These are phyloP conservation scores for Suricata suricatta DNA, from an alignment of 2,113 vertebrate species.

Conservation along the genomic window DNA sequence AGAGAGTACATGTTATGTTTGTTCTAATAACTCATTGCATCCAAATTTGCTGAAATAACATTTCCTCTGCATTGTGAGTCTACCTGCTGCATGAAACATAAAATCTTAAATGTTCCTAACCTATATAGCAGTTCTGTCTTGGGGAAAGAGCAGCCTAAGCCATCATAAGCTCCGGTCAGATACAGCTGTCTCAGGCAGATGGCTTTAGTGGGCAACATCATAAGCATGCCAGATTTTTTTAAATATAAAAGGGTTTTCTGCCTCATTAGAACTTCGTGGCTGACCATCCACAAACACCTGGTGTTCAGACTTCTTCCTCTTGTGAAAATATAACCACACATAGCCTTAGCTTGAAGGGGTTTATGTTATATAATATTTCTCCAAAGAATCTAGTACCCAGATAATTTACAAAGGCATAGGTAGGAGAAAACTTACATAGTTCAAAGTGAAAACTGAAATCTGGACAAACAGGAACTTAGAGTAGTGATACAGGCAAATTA, in stretches of 20 bases:
- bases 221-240: constrained; percentile 70
- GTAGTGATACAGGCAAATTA: constrained; percentile 11
- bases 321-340: constrained; percentile 34
- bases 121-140: constrained; percentile 38
- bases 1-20: neutral
- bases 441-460: neutral
- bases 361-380: neutral
- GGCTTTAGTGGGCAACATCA: constrained; percentile 69
- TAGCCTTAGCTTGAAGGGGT: constrained; percentile 36
- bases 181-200: constrained; percentile 75
- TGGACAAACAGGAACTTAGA: neutral
- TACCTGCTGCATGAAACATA: constrained; percentile 51
- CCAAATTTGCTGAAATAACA: constrained; percentile 37
- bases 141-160: constrained; percentile 38
- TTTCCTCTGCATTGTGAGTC: constrained; percentile 36
- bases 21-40: neutral
- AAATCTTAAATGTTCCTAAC: constrained; percentile 62
- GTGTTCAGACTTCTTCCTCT: constrained; percentile 37
- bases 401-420: neutral
- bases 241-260: constrained; percentile 70
- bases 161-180: constrained; percentile 53
- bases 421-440: neutral
- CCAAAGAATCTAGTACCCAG: neutral
- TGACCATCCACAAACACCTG: constrained; percentile 76
- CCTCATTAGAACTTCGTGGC: constrained; percentile 73